These are phyloP conservation scores for Rotaria macrura DNA, from an alignment of 2,888 invertebrate species.

Conservation along the genomic window DNA sequence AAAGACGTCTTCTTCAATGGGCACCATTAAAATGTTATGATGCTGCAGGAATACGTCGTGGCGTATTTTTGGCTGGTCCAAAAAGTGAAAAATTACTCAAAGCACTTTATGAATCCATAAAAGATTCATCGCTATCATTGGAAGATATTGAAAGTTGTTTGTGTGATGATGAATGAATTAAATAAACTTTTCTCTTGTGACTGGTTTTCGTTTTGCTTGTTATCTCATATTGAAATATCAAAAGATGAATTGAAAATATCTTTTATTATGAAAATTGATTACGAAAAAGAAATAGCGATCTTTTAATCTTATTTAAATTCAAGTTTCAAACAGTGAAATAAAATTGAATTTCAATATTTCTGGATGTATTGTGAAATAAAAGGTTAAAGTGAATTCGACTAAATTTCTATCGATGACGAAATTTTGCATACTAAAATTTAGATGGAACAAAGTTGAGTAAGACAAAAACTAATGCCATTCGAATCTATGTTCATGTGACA, in stretches of 20 bases:
- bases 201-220: too few relatives aligned
- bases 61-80: background rate
- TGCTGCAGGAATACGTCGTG: background rate
- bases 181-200: background rate
- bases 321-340: too few relatives aligned
- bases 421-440: background rate
- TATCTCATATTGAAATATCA: too few relatives aligned
- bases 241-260: too few relatives aligned
- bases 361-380: background rate
- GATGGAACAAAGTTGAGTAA: background rate
- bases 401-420: background rate
- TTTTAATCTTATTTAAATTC: too few relatives aligned
- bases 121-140: background rate
- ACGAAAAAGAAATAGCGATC: too few relatives aligned
- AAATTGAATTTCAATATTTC: background rate
- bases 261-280: too few relatives aligned
- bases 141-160: slow-evolving; percentile 15
- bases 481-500: background rate
- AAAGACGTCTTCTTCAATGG: background rate
- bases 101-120: background rate
- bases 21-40: slow-evolving; percentile 14
- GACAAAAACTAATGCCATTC: background rate
- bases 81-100: background rate
- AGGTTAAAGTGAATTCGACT: background rate
- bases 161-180: background rate